Evolutionary conservation across 2,888 invertebrate species (phyloP), one percentile per base, ranked within the genome.

Genomic region (Hydropsyche betteni): DNA sequence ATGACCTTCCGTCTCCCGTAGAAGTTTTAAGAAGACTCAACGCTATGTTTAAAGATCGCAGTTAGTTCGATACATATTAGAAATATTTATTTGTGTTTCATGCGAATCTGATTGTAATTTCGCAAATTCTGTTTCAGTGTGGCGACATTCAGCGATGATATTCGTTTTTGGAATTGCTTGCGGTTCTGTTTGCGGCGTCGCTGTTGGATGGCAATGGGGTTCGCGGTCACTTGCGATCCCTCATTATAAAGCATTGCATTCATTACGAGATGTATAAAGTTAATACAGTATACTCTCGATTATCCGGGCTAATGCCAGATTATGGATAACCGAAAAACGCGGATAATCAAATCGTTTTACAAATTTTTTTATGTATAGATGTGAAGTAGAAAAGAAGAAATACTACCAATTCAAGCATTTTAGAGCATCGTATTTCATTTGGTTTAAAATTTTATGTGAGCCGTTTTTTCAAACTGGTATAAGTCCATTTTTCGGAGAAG

Each of bases 71-170:
- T 79, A 51, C 33, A 16, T 12, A 5, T 10, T 68, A 33, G 38
- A 12, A 33, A 68, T 14, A 68, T 36, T 10, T 53, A 2, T 24
- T 24, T 24, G 1, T 2, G 1, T 24, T 24, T 24, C 24, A 2
- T 24, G 24, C 24, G 24, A 24, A 24, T 24, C 24, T 24, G 24
- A 24, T 16, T 55, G 8, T 33, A 8, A 64, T 34, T 16, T 24
- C 2, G 2, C 2, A 24, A 24, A 55, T 24, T 55, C 8, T 24
- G 12, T 72, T 58, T 0, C 81, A 87, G 87, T 87, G 79, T 87
- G 87, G 87, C 85, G 87, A 0, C 85, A 85, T 71, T 85, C 85
- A 70, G 81, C 86, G 81, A n/a, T 86, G 33, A 82, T 88, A 52
- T 87, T 88, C 81, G 80, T 82, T 3, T 84, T 84, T 77, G 87